Base-by-base conservation (phyloP, 1,140 invertebrate genomes). In the Physella acuta region DNA sequence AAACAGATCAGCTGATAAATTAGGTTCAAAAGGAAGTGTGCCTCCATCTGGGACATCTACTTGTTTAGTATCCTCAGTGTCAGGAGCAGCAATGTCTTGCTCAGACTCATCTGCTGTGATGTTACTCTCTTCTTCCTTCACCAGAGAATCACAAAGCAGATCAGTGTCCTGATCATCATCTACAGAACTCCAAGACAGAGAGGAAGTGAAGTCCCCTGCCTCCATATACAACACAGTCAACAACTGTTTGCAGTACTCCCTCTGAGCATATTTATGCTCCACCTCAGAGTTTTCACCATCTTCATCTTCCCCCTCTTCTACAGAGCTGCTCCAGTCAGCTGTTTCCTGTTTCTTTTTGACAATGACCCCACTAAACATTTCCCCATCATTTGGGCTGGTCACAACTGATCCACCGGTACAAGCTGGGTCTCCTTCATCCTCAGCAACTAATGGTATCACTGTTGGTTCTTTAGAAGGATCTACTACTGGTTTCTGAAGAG, bases 351-450 rank as follows among this genome's bases (percentile, higher is more conserved):
- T 28, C 2, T 60, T 26, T 33, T 34, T 60, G 0, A 68, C 56
- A 3, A 68, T 51, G 44, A 68, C 56, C 28, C 66, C 56, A 30
- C 34, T 59, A 34, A 68, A 68, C 4, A 60, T 51, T 39, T 68
- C 66, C 3, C 34, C 55, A 33, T 28, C 28, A 31, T 3, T n/a
- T 28, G 66, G 55, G 30, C 55, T 68, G 30, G 55, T 60, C 11
- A 68, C 36, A 24, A 68, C 66, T n/a, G 66, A 68, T 1, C 66
- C 66, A 0, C 66, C 66, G 1, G 28, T 68, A 49, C 56, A 60
- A 2, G 64, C 30, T 11, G 64, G 39, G 24, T 68, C 66, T 17
- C 24, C 28, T 20, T 49, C 56, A 1, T 55, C 56, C 11, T 60
- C 66, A 20, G 36, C 33, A 24, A 68, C 55, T 36, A 68, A 49